Evolutionary conservation across 2,888 invertebrate genomes (phyloP), one percentile per base, ranked within the genome.

Genomic region (Spilosoma lubricipeda): DNA sequence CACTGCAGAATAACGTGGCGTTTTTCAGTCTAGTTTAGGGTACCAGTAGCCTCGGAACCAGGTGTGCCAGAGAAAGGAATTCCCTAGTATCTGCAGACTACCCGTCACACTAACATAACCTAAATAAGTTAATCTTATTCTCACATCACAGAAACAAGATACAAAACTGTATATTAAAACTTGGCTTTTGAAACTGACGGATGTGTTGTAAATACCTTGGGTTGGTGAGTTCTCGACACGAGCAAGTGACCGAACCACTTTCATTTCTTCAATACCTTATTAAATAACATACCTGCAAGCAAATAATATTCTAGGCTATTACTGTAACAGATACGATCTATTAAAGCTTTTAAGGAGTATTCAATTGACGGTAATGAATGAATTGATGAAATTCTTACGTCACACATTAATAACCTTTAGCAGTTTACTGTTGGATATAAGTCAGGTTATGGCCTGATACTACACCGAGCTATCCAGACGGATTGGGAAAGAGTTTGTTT

Each of bases 191-290:
- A 59, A 74, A 67, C 27, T n/a, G 48, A 48, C 74, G 74, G 66
- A 74, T 63, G 59, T 70, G 67, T 71, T 48, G 74, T 39, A 74
- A 67, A 74, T 70, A 74, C 33, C 70, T 66, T 56, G 64, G 45
- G 18, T 67, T 20, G 67, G 30, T 63, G 23, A 27, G 48, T 18
- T 56, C 71, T 30, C 27, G 67, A 23, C 42, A 9, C 70, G 15
- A 15, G 64, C 59, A 74, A 74, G 67, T 75, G 68, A 64, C 42
- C 68, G 33, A 72, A 75, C 75, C 69, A 75, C 75, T 75, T 75
- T 75, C 75, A 70, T 72, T 75, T 75, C 69, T 69, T 39, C 65
- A 56, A 65, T 20, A 30, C 56, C 65, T 69, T 52, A 64, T n/a
- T n/a, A 56, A 72, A 66, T 36, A 36, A 67, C 39, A 30, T 33